Evolutionary conservation across 2,113 vertebrate genomes (phyloP).

Genomic region (Zosterops borbonicus): DNA sequence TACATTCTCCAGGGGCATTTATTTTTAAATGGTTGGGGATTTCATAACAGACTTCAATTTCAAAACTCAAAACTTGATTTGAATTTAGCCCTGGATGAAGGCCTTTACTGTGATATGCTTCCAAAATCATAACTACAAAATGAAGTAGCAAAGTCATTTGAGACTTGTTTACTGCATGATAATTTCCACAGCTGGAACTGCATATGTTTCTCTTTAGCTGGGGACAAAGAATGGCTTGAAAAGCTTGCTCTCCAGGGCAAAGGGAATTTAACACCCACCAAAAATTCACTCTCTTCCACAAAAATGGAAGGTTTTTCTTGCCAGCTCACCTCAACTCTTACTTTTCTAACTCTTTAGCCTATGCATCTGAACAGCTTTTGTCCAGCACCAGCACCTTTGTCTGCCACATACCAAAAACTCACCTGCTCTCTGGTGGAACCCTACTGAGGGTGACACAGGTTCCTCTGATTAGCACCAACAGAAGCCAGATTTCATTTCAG

Average conservation of each 20-base stretch:
- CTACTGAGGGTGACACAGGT: neutral
- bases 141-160: slow-evolving; percentile 13
- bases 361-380: neutral
- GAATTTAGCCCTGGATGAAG: slow-evolving; percentile 18
- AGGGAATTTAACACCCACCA: neutral
- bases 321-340: neutral
- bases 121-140: slow-evolving; percentile 13
- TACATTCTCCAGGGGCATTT: neutral
- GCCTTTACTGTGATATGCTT: neutral
- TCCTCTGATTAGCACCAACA: neutral
- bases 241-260: neutral
- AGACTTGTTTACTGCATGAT: neutral
- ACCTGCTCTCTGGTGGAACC: neutral
- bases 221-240: neutral
- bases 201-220: neutral
- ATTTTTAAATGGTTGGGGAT: slow-evolving; percentile 8
- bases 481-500: neutral
- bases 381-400: neutral
- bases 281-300: neutral
- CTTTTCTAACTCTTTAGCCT: neutral
- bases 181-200: slow-evolving; percentile 13
- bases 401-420: neutral
- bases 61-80: neutral
- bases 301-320: neutral
- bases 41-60: slow-evolving; percentile 25